Conservation (phyloP, 2,113 vertebrate species). For the Eulacestoma nigropectus region DNA sequence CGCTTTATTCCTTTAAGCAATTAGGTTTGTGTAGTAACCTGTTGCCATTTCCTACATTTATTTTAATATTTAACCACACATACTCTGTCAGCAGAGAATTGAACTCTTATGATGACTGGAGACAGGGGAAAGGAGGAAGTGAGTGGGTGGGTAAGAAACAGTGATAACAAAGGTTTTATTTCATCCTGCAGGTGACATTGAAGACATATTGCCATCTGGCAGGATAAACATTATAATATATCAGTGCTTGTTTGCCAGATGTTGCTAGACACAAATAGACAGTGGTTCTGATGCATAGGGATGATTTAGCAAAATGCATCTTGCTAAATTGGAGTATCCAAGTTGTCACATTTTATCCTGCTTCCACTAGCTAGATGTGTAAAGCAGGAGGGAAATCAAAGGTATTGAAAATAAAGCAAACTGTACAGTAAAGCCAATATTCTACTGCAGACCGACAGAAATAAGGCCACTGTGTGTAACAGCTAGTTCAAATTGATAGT, state of each 20-base stretch:
- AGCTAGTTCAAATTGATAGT: neutral
- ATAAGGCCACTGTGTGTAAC: neutral
- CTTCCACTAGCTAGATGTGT: conserved; percentile 31
- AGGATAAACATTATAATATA: conserved; percentile 67
- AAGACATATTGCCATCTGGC: conserved; percentile 72
- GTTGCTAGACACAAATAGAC: conserved; percentile 60
- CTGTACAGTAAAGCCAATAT: neutral
- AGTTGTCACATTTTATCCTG: conserved; percentile 20
- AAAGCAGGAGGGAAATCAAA: conserved; percentile 5
- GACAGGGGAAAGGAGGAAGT: neutral
- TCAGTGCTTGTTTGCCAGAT: conserved; percentile 76
- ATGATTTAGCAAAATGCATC: conserved; percentile 67
- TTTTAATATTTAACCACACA: conserved; percentile 20
- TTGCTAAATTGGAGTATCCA: conserved; percentile 54
- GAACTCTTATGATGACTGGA: neutral
- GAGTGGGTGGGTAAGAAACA: neutral
- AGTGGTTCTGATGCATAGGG: conserved; percentile 46
- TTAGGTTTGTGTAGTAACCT: neutral
- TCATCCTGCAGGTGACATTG: conserved; percentile 72
- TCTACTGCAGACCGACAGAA: neutral
- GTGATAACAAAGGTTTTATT: conserved; percentile 41
- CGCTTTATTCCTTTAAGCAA: neutral
- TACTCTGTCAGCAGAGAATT: neutral
- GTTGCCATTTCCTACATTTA: conserved; percentile 8
- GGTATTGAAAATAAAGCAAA: conserved; percentile 24